Evolutionary conservation across 2,888 invertebrate species (phyloP).

Genomic region (Exocentrus adspersus): DNA sequence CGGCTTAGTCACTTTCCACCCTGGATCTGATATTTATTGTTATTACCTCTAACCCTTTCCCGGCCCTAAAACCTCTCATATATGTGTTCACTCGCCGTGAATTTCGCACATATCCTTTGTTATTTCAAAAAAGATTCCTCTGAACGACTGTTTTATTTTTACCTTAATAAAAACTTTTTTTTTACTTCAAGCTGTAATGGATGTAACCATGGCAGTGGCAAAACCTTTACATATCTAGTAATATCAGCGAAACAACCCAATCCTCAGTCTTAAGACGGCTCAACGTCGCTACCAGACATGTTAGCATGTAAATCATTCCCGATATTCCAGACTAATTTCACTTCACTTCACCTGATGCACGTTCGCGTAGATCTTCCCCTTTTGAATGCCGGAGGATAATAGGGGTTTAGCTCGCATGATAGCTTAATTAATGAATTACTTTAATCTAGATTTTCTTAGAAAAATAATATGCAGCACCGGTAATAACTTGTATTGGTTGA

Average conservation of each 20-base stretch:
- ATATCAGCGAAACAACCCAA: no score
- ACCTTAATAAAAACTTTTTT: no score
- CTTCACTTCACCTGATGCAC: conserved; percentile 14
- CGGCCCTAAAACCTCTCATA: conserved; percentile 49
- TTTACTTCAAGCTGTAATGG: no score
- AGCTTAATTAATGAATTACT: conserved; percentile 21
- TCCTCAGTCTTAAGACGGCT: conserved; percentile 21
- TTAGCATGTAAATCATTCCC: conserved; percentile 22
- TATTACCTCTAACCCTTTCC: conserved; percentile 52
- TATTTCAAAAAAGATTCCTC: no score
- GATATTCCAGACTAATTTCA: conserved; percentile 23
- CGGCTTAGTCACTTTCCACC: conserved; percentile 44
- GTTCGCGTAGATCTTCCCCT: conserved; percentile 29
- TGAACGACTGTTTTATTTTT: no score
- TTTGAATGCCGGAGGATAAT: conserved; percentile 25
- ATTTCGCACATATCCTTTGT: conserved; percentile 40
- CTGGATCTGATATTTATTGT: conserved; percentile 49
- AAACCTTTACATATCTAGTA: no score
- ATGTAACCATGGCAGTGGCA: no score
- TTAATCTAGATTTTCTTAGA: no score
- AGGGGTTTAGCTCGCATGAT: conserved; percentile 5
- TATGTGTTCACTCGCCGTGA: conserved; percentile 37
- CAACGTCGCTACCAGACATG: conserved; percentile 27
- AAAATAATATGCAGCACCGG: no score
- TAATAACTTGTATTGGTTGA: no score